These are phyloP conservation scores for Drosophila kohkoa DNA, from an alignment of 1,140 invertebrate genomes.

Conservation along the genomic window DNA sequence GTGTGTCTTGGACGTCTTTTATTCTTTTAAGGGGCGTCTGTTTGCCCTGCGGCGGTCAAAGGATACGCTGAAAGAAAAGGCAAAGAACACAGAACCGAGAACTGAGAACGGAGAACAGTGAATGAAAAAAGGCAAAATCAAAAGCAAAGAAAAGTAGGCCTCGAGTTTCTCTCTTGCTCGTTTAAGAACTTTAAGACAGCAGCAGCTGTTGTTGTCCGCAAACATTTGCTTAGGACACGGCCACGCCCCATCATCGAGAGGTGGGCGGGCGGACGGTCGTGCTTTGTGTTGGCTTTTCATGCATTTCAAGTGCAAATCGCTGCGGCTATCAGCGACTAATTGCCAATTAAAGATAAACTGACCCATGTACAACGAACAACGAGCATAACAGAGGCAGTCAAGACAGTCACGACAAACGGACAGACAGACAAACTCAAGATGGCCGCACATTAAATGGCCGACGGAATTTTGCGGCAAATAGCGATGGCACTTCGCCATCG, in stretches of 20 bases:
- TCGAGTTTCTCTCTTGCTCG: background rate
- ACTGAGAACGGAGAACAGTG: too few relatives aligned
- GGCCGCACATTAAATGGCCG: conserved; percentile 10
- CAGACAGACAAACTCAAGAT: conserved; percentile 8
- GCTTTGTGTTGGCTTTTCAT: conserved; percentile 59
- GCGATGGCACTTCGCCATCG: background rate
- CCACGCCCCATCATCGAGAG: conserved; percentile 29
- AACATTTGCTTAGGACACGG: conserved; percentile 72
- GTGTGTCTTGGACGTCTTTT: conserved; percentile 48
- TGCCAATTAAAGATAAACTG: conserved; percentile 77
- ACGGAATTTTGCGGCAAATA: background rate
- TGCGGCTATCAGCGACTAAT: conserved; percentile 76
- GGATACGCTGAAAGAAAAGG: conserved; percentile 41
- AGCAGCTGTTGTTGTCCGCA: conserved; percentile 50
- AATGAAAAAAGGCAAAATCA: background rate
- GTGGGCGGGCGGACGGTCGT: background rate
- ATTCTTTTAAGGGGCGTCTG: conserved; percentile 41
- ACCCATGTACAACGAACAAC: conserved; percentile 17
- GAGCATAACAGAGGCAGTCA: conserved; percentile 10
- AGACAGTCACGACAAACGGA: background rate
- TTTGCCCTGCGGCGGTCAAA: conserved; percentile 74
- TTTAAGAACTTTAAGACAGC: conserved; percentile 39
- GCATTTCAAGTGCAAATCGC: conserved; percentile 75
- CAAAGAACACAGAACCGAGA: background rate
- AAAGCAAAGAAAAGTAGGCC: conserved; percentile 30